These are phyloP conservation scores for Samia ricini DNA, from an alignment of 1,140 invertebrate species.

Conservation along the genomic window DNA sequence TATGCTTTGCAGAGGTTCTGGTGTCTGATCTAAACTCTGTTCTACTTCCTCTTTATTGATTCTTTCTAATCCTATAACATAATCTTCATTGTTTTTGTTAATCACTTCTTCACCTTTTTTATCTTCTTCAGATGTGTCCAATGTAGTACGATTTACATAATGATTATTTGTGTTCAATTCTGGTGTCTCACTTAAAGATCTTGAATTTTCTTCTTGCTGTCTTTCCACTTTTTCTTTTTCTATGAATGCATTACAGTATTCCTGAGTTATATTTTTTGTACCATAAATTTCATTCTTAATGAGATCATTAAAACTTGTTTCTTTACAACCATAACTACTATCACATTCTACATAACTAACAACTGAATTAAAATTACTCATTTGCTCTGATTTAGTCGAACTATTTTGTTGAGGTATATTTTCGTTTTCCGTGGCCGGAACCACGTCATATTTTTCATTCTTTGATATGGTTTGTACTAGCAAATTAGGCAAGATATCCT, in stretches of 20 bases:
- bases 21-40: background rate
- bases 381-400: background rate
- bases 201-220: background rate
- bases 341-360: background rate
- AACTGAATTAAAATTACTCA: background rate
- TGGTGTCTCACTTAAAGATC: background rate
- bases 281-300: conserved; percentile 18
- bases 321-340: conserved; percentile 10
- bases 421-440: background rate
- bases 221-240: background rate
- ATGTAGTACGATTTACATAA: background rate
- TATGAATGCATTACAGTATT: background rate
- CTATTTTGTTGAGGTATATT: background rate
- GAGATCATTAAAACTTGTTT: conserved; percentile 21
- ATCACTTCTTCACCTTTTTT: background rate
- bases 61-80: background rate
- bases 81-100: background rate
- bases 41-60: background rate
- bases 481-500: conserved; percentile 26
- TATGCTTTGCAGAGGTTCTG: background rate
- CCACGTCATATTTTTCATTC: background rate
- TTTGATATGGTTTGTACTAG: conserved; percentile 3
- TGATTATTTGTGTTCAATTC: background rate
- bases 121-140: background rate
- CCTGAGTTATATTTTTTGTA: background rate